These are phyloP conservation scores for Halichoeres trimaculatus DNA, from an alignment of 2,113 vertebrate species.

Conservation along the genomic window DNA sequence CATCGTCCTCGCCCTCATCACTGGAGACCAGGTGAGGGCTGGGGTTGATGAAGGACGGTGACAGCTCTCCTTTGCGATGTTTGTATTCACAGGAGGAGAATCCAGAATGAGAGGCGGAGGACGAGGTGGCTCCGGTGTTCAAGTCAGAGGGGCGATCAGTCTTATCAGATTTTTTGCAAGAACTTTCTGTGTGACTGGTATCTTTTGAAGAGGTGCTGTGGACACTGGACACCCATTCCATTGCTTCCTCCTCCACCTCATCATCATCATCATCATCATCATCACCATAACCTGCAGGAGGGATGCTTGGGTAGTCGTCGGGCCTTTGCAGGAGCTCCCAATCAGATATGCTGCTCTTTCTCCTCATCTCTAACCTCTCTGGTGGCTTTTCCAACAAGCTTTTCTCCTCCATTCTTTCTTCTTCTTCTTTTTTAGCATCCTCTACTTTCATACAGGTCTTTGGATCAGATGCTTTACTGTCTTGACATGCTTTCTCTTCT, in stretches of 20 bases:
- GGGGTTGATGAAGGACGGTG: conserved; percentile 95
- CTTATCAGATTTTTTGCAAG: conserved; percentile 63
- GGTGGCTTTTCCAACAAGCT: conserved; percentile 62
- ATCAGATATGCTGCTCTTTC: conserved; percentile 76
- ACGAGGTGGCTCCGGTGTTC: conserved; percentile 76
- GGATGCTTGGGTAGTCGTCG: conserved; percentile 65
- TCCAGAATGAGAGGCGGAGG: conserved; percentile 60
- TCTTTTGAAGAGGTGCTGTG: conserved; percentile 80
- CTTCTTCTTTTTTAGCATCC: conserved; percentile 26
- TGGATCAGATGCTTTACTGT: conserved; percentile 27
- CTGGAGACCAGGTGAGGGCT: conserved; percentile 88
- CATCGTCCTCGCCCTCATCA: conserved; percentile 85
- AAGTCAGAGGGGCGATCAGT: conserved; percentile 82
- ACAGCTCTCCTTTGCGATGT: conserved; percentile 90
- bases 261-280: conserved; percentile 63
- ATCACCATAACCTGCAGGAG: conserved; percentile 68
- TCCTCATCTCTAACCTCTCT: conserved; percentile 74
- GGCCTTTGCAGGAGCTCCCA: conserved; percentile 76
- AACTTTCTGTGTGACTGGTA: conserved; percentile 66
- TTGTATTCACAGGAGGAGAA: conserved; percentile 84
- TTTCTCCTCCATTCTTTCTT: conserved; percentile 49
- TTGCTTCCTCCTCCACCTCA: conserved; percentile 49
- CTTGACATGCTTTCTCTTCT: conserved; percentile 46
- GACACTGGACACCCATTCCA: conserved; percentile 70
- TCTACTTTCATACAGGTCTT: conserved; percentile 50